Evolutionary conservation across 2,113 vertebrate species (phyloP).

Genomic region (Oplegnathus fasciatus): DNA sequence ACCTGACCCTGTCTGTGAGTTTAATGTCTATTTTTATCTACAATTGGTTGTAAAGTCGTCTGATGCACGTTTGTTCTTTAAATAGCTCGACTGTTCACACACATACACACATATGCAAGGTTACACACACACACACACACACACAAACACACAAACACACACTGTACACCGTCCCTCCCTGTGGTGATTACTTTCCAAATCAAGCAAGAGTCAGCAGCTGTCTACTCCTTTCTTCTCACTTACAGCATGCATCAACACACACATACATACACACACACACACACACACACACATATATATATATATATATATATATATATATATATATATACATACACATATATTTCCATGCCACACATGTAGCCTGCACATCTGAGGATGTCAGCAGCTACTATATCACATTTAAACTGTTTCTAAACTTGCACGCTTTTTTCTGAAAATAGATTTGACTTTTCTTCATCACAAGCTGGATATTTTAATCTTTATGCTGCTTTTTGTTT

Average conservation of each 20-base stretch:
- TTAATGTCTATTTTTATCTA: constrained; percentile 61
- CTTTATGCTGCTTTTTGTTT: background rate
- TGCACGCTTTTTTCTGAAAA: constrained; percentile 15
- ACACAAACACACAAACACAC: background rate
- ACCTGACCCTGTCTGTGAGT: constrained; percentile 1
- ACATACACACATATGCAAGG: background rate
- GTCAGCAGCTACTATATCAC: constrained; percentile 46
- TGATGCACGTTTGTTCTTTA: constrained; percentile 58
- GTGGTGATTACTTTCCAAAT: constrained; percentile 44
- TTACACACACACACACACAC: background rate
- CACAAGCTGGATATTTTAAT: background rate
- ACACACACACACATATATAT: no score
- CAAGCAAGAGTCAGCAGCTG: constrained; percentile 73
- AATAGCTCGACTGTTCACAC: constrained; percentile 46
- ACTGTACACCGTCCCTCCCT: constrained; percentile 12
- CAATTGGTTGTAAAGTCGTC: constrained; percentile 30
- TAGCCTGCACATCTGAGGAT: constrained; percentile 38
- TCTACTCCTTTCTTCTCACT: constrained; percentile 62
- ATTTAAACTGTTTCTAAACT: constrained; percentile 34
- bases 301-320: no score
- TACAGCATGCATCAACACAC: constrained; percentile 42
- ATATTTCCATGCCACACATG: constrained; percentile 40
- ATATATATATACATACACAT: constrained; percentile 36
- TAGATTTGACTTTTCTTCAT: constrained; percentile 1
- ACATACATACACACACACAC: constrained; percentile 37